Evolutionary conservation across 2,797 vertebrate genomes (phyloP).

Genomic region (Oreochromis mossambicus): DNA sequence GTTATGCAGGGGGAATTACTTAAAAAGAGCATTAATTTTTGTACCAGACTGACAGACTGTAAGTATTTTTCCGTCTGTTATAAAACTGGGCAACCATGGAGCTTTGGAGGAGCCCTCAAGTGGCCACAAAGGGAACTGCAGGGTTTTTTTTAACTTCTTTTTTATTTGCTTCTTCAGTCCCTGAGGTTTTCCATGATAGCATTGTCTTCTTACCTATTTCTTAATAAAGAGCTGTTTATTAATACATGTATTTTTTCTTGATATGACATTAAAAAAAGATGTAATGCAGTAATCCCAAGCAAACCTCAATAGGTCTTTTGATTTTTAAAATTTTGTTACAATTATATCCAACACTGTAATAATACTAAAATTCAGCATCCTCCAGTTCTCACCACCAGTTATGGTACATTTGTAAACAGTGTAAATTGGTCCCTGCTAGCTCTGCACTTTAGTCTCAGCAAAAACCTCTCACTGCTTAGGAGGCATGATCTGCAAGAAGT

Average conservation of each 20-base stretch:
- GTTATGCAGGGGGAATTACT: rapidly evolving
- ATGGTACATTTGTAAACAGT: background rate
- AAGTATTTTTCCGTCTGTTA: background rate
- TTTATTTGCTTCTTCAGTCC: background rate
- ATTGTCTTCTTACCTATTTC: rapidly evolving
- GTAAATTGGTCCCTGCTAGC: background rate
- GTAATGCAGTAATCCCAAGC: background rate
- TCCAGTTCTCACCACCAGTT: background rate
- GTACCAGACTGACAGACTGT: background rate
- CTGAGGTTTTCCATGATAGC: background rate
- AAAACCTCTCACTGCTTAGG: slow-evolving; percentile 9
- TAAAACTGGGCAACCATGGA: background rate
- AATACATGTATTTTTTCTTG: background rate
- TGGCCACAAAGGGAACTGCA: background rate
- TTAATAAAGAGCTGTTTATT: background rate
- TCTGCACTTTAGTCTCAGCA: background rate
- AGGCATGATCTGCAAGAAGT: slow-evolving; percentile 15
- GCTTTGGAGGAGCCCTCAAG: background rate
- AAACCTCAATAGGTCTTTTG: background rate
- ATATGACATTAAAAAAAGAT: background rate
- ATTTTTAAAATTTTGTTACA: background rate
- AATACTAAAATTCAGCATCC: background rate
- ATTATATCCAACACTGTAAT: background rate
- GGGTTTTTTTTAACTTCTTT: no score
- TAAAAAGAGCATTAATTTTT: background rate